These are phyloP conservation scores for Champsocephalus gunnari DNA, from an alignment of 2,797 vertebrate genomes.

Conservation along the genomic window DNA sequence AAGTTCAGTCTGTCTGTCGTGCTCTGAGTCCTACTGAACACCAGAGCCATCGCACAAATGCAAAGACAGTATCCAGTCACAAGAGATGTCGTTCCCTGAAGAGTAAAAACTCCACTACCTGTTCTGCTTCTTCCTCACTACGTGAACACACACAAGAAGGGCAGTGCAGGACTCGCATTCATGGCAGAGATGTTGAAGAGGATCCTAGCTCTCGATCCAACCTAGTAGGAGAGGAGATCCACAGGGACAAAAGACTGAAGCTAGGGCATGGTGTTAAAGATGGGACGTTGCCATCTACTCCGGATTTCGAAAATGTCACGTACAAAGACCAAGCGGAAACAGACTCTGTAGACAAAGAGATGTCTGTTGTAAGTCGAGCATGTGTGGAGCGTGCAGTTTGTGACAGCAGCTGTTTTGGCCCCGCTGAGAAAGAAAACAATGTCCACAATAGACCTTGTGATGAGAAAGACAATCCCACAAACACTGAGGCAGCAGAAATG, in stretches of 20 bases:
- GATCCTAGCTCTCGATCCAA: conserved; percentile 6
- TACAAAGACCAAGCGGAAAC: neutral
- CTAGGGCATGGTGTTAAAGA: neutral
- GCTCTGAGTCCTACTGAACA: conserved; percentile 25
- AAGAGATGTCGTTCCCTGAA: conserved; percentile 15
- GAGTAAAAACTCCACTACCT: conserved; percentile 43
- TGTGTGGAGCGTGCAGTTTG: neutral
- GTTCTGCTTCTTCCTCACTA: conserved; percentile 60
- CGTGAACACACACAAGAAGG: conserved; percentile 40
- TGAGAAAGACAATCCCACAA: neutral
- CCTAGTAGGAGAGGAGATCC: neutral
- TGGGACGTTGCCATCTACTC: conserved; percentile 1
- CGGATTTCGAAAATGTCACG: conserved; percentile 1
- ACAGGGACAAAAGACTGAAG: conserved; percentile 50
- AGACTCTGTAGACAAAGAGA: neutral
- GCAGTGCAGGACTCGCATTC: conserved; percentile 27
- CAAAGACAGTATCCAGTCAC: conserved; percentile 6
- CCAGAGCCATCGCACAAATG: neutral
- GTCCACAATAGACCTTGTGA: neutral
- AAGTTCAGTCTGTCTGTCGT: conserved; percentile 7
- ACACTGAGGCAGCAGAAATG: neutral
- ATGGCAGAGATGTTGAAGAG: conserved; percentile 28
- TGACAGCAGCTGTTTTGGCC: neutral
- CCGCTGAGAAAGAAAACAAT: neutral
- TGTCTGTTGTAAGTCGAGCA: conserved; percentile 1